These are phyloP conservation scores for Tapirus indicus DNA, from an alignment of 2,797 vertebrate species.

Conservation along the genomic window DNA sequence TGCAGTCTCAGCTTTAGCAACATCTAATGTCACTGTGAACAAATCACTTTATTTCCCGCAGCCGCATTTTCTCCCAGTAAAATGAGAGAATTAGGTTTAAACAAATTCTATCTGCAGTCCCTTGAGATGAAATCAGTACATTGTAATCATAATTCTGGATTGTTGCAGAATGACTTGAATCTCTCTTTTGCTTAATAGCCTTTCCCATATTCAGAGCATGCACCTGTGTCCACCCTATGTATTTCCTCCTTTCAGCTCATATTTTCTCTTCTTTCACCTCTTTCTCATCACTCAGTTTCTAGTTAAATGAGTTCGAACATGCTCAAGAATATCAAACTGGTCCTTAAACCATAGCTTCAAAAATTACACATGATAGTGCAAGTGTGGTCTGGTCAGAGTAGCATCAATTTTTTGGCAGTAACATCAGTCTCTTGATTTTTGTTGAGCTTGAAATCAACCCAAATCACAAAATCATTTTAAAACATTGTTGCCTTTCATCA, in stretches of 20 bases:
- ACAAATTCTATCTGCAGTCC: background rate
- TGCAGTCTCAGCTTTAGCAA: background rate
- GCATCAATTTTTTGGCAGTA: constrained; percentile 29
- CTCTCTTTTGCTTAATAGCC: background rate
- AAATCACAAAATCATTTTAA: constrained; percentile 25
- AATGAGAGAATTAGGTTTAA: constrained; percentile 30
- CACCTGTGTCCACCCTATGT: background rate
- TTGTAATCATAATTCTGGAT: background rate
- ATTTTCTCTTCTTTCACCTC: background rate
- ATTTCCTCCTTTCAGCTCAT: background rate
- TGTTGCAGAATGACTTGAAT: background rate
- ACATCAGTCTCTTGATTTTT: background rate
- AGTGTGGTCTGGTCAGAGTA: background rate
- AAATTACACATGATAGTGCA: background rate
- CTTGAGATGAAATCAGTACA: background rate
- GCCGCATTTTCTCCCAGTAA: constrained; percentile 1
- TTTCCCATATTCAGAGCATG: background rate
- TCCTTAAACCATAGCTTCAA: background rate
- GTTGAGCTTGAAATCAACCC: background rate
- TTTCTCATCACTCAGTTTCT: constrained; percentile 30
- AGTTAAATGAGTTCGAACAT: background rate
- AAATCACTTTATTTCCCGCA: background rate
- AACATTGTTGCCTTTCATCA: background rate
- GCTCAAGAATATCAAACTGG: background rate
- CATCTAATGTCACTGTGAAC: background rate